A percentile compares a stretch with the other conserved stretches of the same genome.
Conservation (phyloP, 37 sponge, comb jelly and placozoan species). For the Cladorhizidae sp. region DNA sequence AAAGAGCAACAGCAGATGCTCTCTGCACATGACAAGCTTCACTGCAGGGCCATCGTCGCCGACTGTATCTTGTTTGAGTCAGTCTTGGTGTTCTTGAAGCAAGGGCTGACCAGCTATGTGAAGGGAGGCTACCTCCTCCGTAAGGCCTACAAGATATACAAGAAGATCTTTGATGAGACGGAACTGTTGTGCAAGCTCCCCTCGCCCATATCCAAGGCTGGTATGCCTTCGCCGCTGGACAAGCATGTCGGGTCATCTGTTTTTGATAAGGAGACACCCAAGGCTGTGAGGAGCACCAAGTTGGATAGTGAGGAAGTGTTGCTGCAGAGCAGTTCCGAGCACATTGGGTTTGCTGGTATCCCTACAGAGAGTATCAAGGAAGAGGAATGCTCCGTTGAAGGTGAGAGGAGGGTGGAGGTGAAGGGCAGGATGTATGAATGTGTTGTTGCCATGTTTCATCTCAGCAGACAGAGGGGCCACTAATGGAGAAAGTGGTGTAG, state of each 20-base stretch:
- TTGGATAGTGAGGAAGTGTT: neutral
- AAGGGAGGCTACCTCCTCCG: constrained; percentile 91
- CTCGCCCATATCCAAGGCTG: constrained; percentile 52
- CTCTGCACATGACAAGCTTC: constrained; percentile 56
- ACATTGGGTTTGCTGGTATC: constrained; percentile 9
- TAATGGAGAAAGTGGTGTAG: too few relatives aligned
- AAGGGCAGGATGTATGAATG: too few relatives aligned
- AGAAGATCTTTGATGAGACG: constrained; percentile 57
- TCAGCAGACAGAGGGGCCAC: too few relatives aligned
- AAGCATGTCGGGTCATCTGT: constrained; percentile 58
- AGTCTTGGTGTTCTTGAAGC: constrained; percentile 74
- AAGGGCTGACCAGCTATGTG: constrained; percentile 84
- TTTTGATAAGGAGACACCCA: constrained; percentile 38
- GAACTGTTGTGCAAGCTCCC: constrained; percentile 68
- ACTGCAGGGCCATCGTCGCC: constrained; percentile 60
- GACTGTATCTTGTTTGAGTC: constrained; percentile 89
- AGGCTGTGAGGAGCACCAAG: neutral
- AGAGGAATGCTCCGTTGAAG: neutral
- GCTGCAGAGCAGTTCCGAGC: neutral
- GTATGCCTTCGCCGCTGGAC: constrained; percentile 19
- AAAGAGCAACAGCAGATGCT: constrained; percentile 2
- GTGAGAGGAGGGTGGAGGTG: neutral
- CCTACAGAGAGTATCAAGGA: neutral
- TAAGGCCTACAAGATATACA: constrained; percentile 90
- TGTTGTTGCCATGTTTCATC: too few relatives aligned